phyloP scores from a whole-genome alignment of 2,888 invertebrate genomes.

The Rhingia campestris region DNA sequence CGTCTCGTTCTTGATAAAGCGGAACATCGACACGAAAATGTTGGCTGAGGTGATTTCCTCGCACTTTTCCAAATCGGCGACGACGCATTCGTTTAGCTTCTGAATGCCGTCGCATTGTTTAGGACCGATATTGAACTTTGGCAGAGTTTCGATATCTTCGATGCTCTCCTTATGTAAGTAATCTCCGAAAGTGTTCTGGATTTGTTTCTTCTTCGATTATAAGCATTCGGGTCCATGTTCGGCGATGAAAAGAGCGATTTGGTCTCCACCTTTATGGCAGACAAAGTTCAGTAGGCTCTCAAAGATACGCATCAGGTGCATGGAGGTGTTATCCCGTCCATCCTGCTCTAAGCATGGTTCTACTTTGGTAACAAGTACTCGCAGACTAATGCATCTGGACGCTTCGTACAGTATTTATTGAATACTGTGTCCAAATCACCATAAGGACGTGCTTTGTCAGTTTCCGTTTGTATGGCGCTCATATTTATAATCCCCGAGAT shows the following conservation, averaged over 20 bases:
- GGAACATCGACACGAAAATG: conserved; percentile 81
- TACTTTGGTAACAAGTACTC: conserved; percentile 84
- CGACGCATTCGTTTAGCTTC: conserved; percentile 79
- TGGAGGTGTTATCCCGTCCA: conserved; percentile 86
- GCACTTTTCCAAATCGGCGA: conserved; percentile 78
- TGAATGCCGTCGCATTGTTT: conserved; percentile 81
- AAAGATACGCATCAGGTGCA: conserved; percentile 87
- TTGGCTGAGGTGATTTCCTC: conserved; percentile 80
- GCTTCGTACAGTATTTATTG: conserved; percentile 88
- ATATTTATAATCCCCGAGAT: conserved; percentile 85
- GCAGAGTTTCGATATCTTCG: conserved; percentile 83
- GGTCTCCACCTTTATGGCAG: conserved; percentile 91
- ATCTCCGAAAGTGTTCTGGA: conserved; percentile 85
- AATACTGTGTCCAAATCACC: conserved; percentile 89
- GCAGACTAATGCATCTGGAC: conserved; percentile 83
- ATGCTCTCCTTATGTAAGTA: conserved; percentile 83
- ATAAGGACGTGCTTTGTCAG: conserved; percentile 87
- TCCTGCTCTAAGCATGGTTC: conserved; percentile 86
- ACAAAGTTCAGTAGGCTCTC: conserved; percentile 88
- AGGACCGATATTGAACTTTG: conserved; percentile 85
- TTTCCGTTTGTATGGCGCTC: conserved; percentile 85
- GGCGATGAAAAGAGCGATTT: conserved; percentile 91
- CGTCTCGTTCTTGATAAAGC: conserved; percentile 80
- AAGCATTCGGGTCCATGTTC: conserved; percentile 92
- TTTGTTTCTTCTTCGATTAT: conserved; percentile 84